A percentile compares a stretch with the other conserved stretches of the same genome.
These are phyloP conservation scores for Drosophila prolongata DNA, from an alignment of 2,888 invertebrate genomes.

Conservation along the genomic window DNA sequence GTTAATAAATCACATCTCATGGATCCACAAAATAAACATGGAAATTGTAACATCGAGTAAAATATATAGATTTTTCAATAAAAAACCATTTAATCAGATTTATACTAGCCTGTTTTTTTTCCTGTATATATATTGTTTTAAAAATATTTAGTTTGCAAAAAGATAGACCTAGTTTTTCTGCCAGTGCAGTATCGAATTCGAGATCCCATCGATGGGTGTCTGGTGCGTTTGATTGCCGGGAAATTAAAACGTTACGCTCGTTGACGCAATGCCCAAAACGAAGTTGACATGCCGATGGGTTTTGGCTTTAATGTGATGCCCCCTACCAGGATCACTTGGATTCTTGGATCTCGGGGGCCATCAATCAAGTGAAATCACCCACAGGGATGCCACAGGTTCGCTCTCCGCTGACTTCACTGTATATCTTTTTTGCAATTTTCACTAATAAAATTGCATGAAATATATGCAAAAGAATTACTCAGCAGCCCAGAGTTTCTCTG, in stretches of 20 bases:
- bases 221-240: constrained; percentile 74
- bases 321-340: constrained; percentile 19
- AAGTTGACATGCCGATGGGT: constrained; percentile 67
- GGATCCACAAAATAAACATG: too few relatives aligned
- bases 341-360: constrained; percentile 37
- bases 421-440: constrained; percentile 56
- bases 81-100: too few relatives aligned
- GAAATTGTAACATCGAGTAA: too few relatives aligned
- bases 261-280: constrained; percentile 68
- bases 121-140: too few relatives aligned
- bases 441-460: constrained; percentile 76
- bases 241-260: constrained; percentile 77
- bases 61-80: not conserved
- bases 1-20: too few relatives aligned
- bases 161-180: not conserved
- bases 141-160: too few relatives aligned
- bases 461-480: constrained; percentile 73
- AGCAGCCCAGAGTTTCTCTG: constrained; percentile 22
- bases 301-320: constrained; percentile 44
- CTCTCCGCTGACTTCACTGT: constrained; percentile 38
- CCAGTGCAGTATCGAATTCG: constrained; percentile 12
- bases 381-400: constrained; percentile 15
- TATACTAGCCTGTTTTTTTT: too few relatives aligned
- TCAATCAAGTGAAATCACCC: constrained; percentile 63
- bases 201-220: constrained; percentile 60